These are phyloP conservation scores for Metellina segmentata DNA, from an alignment of 2,888 invertebrate species.

Conservation along the genomic window DNA sequence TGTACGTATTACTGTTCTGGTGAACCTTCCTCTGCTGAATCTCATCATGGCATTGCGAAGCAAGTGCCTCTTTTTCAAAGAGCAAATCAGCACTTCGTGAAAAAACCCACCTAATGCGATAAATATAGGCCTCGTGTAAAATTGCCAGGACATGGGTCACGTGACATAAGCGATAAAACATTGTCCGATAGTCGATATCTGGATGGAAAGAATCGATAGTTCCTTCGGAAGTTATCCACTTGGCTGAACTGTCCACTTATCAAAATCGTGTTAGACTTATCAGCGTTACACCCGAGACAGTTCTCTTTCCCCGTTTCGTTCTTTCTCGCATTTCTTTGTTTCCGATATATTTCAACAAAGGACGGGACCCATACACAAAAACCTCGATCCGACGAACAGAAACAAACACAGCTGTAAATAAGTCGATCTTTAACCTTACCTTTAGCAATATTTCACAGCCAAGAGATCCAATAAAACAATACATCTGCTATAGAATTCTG, in stretches of 20 bases:
- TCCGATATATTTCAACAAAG: too few species aligned
- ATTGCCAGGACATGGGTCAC: slow-evolving; percentile 29
- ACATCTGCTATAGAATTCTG: too few species aligned
- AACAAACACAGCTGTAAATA: too few species aligned
- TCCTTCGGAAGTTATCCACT: slow-evolving; percentile 40
- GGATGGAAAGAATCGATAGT: slow-evolving; percentile 42
- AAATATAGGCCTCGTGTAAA: slow-evolving; percentile 34
- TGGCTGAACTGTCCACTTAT: slow-evolving; percentile 38
- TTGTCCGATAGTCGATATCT: slow-evolving; percentile 59
- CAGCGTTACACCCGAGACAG: slow-evolving; percentile 19
- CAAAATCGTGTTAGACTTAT: slow-evolving; percentile 53
- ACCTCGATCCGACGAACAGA: too few species aligned
- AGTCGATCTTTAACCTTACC: too few species aligned
- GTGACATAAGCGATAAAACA: slow-evolving; percentile 62
- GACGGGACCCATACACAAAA: too few species aligned
- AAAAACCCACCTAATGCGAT: slow-evolving; percentile 34
- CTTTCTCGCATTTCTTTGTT: background rate
- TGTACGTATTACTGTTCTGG: background rate
- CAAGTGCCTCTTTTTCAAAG: background rate
- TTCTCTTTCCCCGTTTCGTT: background rate
- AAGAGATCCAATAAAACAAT: too few species aligned
- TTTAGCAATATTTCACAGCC: too few species aligned
- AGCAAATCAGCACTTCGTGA: background rate
- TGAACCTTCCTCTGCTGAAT: background rate
- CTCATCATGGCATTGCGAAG: background rate